A percentile compares a stretch with the other conserved stretches of the same genome.
phyloP scores from a whole-genome alignment of 2,113 vertebrate genomes.

The Formicarius rufipectus region DNA sequence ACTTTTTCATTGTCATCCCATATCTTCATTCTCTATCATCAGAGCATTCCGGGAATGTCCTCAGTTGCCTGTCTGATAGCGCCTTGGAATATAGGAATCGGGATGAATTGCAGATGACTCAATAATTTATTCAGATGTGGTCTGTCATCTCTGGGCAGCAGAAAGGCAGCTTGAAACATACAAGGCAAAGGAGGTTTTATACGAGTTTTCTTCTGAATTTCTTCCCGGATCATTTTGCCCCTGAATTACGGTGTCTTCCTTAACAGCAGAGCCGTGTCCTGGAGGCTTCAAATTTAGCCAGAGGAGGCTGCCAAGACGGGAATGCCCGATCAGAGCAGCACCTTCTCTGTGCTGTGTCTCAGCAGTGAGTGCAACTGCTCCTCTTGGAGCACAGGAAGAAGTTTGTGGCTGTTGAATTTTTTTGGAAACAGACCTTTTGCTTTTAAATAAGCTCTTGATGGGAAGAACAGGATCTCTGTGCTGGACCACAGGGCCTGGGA shows the following conservation, averaged over 20 bases:
- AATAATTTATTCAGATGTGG: conserved; percentile 10
- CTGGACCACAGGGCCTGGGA: not conserved
- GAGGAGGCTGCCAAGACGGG: not conserved
- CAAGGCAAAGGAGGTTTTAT: not conserved
- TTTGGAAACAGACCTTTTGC: not conserved
- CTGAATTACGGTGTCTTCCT: not conserved
- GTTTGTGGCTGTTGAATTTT: not conserved
- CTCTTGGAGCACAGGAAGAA: not conserved
- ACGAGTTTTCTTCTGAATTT: not conserved
- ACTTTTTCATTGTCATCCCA: conserved; percentile 50
- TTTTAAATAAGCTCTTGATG: not conserved
- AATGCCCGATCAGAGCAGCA: not conserved
- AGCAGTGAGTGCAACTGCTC: fast-evolving
- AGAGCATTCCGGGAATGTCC: conserved; percentile 35
- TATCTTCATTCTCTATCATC: conserved; percentile 31
- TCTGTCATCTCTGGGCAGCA: not conserved
- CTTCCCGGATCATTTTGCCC: not conserved
- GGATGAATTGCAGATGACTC: conserved; percentile 43
- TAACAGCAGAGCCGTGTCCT: not conserved
- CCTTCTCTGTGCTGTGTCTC: fast-evolving
- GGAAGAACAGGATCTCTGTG: not conserved
- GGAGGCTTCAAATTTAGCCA: not conserved
- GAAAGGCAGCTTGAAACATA: not conserved
- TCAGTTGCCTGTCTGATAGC: not conserved
- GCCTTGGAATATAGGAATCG: not conserved